phyloP scores from a whole-genome alignment of 2,888 invertebrate genomes.

The Rhagophthalmus giganteus region DNA sequence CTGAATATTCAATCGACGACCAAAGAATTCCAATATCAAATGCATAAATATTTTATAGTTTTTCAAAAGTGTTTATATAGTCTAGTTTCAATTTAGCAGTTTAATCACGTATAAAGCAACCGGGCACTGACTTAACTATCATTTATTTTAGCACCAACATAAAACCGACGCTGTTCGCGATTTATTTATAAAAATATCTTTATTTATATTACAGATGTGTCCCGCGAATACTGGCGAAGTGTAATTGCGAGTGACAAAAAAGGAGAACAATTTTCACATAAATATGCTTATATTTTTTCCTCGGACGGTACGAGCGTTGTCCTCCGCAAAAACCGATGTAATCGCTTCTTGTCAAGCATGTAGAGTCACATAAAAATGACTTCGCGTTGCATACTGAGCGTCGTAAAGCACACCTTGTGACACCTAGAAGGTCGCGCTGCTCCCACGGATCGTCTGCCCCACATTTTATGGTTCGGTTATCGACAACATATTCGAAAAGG shows the following conservation, averaged over 20 bases:
- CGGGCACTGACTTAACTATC: conserved; percentile 19
- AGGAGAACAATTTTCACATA: conserved; percentile 30
- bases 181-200: conserved; percentile 20
- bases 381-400: conserved; percentile 44
- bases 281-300: conserved; percentile 22
- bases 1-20: too few relatives aligned
- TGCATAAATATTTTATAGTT: conserved; percentile 16
- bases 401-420: conserved; percentile 48
- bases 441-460: conserved; percentile 48
- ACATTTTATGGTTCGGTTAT: conserved; percentile 45
- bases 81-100: conserved; percentile 11
- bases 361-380: conserved; percentile 49
- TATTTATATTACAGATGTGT: conserved; percentile 21
- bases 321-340: conserved; percentile 50
- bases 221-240: conserved; percentile 14
- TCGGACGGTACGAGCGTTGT: conserved; percentile 21
- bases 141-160: conserved; percentile 22
- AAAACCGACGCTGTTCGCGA: conserved; percentile 20
- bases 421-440: conserved; percentile 48
- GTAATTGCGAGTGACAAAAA: conserved; percentile 25
- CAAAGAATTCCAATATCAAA: conserved; percentile 17
- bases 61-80: conserved; percentile 16
- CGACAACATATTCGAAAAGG: conserved; percentile 37
- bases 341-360: conserved; percentile 49
- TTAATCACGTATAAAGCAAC: conserved; percentile 20